phyloP scores from a whole-genome alignment of 2,797 vertebrate species.

The Squalus acanthias region DNA sequence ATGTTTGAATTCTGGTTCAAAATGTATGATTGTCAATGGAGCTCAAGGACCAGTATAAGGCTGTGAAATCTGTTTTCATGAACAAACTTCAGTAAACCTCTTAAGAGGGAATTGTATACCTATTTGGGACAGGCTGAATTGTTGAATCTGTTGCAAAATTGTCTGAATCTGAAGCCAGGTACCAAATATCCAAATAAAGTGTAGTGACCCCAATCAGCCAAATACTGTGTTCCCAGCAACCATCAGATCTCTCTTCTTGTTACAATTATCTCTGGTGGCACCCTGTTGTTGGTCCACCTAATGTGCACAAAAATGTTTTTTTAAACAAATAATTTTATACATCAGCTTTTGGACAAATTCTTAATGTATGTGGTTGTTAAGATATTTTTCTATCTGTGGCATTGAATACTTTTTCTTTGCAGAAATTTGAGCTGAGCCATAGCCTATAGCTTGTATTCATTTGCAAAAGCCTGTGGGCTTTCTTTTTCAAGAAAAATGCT shows the following conservation, averaged over 20 bases:
- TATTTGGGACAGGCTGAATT: neutral
- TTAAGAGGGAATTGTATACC: neutral
- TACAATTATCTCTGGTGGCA: neutral
- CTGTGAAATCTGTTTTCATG: neutral
- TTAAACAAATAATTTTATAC: neutral
- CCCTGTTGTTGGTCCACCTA: too few relatives aligned
- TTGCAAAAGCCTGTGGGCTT: neutral
- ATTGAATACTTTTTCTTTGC: neutral
- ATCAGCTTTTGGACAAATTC: neutral
- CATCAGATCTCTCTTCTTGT: neutral
- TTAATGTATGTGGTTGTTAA: neutral
- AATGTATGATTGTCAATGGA: neutral
- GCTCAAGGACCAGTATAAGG: too few relatives aligned
- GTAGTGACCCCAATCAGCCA: neutral
- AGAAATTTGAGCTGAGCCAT: neutral
- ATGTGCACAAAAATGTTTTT: neutral
- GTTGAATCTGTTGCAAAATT: neutral
- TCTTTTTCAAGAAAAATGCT: conserved; percentile 1
- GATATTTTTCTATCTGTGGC: neutral
- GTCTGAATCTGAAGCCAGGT: neutral
- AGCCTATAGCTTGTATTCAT: neutral
- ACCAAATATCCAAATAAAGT: neutral
- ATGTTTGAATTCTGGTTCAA: neutral
- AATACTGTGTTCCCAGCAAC: neutral
- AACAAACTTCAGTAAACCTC: neutral